Evolutionary conservation across 2,888 invertebrate genomes (phyloP).

Genomic region (Ischnura elegans): DNA sequence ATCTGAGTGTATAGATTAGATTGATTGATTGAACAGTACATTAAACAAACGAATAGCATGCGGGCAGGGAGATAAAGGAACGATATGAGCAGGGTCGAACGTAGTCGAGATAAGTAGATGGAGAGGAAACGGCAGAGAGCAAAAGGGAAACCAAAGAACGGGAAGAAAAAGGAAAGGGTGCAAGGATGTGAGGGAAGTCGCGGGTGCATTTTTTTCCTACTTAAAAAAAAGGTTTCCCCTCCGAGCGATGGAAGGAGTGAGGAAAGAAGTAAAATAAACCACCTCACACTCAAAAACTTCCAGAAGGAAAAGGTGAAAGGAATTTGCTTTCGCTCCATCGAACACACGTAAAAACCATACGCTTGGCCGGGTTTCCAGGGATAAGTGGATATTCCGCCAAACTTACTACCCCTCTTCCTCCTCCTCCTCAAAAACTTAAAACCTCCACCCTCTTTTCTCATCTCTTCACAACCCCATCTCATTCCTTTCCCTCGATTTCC

Average conservation of each 20-base stretch:
- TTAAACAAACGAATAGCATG: no score
- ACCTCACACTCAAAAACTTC: conserved; percentile 26
- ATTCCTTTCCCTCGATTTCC: background rate
- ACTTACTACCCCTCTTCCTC: background rate
- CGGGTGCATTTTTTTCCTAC: background rate
- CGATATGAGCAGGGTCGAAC: background rate
- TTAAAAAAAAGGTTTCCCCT: background rate
- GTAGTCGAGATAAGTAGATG: background rate
- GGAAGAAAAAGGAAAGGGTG: no score
- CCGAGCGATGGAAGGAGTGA: background rate
- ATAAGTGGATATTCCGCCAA: conserved; percentile 62
- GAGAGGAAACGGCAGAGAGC: background rate
- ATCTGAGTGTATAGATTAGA: no score
- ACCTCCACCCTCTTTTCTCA: background rate
- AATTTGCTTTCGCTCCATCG: conserved; percentile 57
- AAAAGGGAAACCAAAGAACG: background rate
- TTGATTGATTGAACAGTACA: no score
- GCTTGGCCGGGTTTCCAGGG: conserved; percentile 56
- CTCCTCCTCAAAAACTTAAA: background rate
- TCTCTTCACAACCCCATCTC: background rate
- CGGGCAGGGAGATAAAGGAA: background rate
- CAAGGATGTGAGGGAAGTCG: background rate
- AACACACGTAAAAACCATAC: conserved; percentile 62
- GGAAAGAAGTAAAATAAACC: conserved; percentile 41
- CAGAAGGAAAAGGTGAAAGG: conserved; percentile 58